These are phyloP conservation scores for Otocyon megalotis DNA, from an alignment of 2,113 vertebrate genomes.

Conservation along the genomic window DNA sequence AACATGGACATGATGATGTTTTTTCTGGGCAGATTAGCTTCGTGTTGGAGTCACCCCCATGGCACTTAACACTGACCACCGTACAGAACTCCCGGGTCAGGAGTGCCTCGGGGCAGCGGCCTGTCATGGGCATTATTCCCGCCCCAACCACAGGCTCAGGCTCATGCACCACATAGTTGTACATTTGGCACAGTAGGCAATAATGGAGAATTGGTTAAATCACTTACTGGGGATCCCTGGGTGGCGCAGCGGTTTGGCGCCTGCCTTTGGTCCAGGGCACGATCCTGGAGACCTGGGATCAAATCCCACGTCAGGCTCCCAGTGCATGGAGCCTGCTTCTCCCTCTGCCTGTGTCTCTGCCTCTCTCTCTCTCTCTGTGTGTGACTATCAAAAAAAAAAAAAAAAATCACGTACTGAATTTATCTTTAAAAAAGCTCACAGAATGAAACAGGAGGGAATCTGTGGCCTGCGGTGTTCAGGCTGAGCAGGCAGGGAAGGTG, in stretches of 20 bases:
- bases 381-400: too few relatives aligned
- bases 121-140: fast-evolving
- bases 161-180: fast-evolving
- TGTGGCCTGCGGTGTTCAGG: background rate
- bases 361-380: too few relatives aligned
- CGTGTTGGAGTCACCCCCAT: fast-evolving
- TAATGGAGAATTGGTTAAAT: fast-evolving
- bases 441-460: fast-evolving
- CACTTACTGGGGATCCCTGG: too few relatives aligned
- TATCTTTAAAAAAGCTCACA: background rate
- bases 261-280: too few relatives aligned
- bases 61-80: fast-evolving
- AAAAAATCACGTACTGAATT: fast-evolving
- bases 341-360: too few relatives aligned
- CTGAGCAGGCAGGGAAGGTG: background rate
- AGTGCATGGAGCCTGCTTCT: too few relatives aligned
- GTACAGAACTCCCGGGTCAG: background rate
- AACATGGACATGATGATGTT: fast-evolving
- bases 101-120: background rate
- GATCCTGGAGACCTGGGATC: too few relatives aligned
- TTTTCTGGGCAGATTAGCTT: background rate
- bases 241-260: too few relatives aligned
- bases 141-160: fast-evolving
- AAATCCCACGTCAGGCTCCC: too few relatives aligned
- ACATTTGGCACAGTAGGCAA: fast-evolving